A percentile compares a stretch with the other conserved stretches of the same genome.
phyloP scores from a whole-genome alignment of 2,797 vertebrate genomes.

The Lindbergichthys nudifrons region DNA sequence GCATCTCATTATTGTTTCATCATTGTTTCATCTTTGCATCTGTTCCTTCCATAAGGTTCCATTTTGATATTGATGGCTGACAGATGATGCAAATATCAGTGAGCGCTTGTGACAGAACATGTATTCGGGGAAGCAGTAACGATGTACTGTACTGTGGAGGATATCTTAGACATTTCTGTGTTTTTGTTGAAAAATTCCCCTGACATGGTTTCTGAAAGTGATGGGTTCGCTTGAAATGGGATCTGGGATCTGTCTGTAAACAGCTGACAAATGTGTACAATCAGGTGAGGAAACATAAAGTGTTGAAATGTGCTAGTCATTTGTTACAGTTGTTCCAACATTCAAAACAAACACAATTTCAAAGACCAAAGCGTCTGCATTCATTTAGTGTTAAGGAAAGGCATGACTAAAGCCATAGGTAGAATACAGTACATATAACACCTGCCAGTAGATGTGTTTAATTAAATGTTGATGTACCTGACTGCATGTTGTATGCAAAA shows the following conservation, averaged over 20 bases:
- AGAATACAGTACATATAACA: background rate
- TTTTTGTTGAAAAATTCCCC: background rate
- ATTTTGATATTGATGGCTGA: constrained; percentile 38
- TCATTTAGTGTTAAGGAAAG: no score
- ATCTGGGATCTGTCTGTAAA: background rate
- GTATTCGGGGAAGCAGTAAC: background rate
- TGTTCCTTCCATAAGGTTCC: constrained; percentile 32
- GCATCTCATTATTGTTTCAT: constrained; percentile 50
- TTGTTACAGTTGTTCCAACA: background rate
- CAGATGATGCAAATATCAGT: constrained; percentile 30
- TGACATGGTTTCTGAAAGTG: background rate
- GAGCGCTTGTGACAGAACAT: constrained; percentile 19
- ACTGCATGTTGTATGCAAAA: constrained; percentile 21
- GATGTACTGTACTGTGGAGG: background rate
- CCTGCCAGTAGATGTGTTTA: constrained; percentile 1
- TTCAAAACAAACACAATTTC: constrained; percentile 1
- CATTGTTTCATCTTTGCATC: constrained; percentile 46
- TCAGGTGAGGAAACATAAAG: constrained; percentile 4
- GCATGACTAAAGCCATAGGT: no score
- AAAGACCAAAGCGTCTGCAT: constrained; percentile 4
- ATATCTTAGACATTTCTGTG: background rate
- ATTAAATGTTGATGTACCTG: constrained; percentile 39
- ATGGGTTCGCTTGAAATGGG: background rate
- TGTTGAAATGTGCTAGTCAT: background rate
- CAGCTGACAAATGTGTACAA: background rate